Evolutionary conservation across 2,888 invertebrate species (phyloP).

Genomic region (Perithous albicinctus): DNA sequence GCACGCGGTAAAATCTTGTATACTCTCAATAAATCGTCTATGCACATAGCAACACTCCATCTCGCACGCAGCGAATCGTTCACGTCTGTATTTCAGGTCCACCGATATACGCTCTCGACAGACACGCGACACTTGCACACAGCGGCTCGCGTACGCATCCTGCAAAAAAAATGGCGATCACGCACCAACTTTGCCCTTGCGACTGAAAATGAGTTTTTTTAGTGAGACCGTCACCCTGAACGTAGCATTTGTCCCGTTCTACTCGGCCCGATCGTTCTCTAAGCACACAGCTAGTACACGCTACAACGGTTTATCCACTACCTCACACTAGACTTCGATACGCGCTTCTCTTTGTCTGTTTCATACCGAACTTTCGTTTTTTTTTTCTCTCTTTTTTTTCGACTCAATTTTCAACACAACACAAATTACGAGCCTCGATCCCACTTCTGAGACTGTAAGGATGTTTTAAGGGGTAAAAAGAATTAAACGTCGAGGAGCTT

Average conservation of each 20-base stretch:
- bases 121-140: conserved; percentile 2
- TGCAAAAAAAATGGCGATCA: not conserved
- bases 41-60: not conserved
- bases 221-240: not conserved
- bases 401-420: not conserved
- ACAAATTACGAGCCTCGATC: not conserved
- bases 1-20: not conserved
- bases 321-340: not conserved
- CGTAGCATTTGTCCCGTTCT: not conserved
- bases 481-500: too few species aligned
- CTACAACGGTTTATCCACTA: not conserved
- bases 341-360: not conserved
- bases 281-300: conserved; percentile 2
- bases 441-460: not conserved
- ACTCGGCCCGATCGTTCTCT: not conserved
- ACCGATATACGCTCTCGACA: not conserved
- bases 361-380: not conserved
- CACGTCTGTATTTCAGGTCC: not conserved
- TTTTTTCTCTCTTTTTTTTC: not conserved
- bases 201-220: not conserved
- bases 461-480: too few species aligned
- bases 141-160: not conserved
- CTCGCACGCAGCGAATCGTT: not conserved
- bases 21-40: not conserved
- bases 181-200: not conserved